phyloP scores from a whole-genome alignment of 2,797 vertebrate species.

The Paguma larvata region DNA sequence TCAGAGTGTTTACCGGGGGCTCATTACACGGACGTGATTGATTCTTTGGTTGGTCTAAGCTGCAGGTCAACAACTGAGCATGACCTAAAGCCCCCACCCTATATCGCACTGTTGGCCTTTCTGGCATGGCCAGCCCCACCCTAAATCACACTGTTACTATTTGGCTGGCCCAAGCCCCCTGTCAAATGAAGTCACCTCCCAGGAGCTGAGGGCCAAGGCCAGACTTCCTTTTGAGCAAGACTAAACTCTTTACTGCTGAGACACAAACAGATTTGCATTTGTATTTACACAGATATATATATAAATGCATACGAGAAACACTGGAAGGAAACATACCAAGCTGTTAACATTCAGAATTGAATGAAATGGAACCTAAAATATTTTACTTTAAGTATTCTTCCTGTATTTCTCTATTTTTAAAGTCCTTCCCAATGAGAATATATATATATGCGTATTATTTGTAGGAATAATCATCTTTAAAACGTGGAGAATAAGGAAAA shows the following conservation, averaged over 20 bases:
- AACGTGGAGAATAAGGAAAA: constrained; percentile 20
- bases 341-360: background rate
- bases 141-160: background rate
- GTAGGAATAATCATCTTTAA: background rate
- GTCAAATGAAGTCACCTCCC: background rate
- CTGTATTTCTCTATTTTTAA: background rate
- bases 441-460: background rate
- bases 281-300: background rate
- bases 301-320: background rate
- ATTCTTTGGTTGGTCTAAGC: background rate
- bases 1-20: accelerated
- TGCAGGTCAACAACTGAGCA: background rate
- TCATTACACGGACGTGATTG: background rate
- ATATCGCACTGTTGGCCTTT: background rate
- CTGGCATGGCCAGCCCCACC: background rate
- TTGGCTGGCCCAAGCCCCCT: background rate
- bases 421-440: background rate
- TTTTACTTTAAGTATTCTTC: background rate
- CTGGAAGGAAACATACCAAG: background rate
- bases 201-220: background rate
- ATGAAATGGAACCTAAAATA: background rate
- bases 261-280: background rate
- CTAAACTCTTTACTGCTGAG: background rate
- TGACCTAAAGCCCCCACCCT: background rate
- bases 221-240: background rate